Evolutionary conservation across 2,888 invertebrate genomes (phyloP), one percentile per base, ranked within the genome.

Genomic region (Latrodectus hesperus): DNA sequence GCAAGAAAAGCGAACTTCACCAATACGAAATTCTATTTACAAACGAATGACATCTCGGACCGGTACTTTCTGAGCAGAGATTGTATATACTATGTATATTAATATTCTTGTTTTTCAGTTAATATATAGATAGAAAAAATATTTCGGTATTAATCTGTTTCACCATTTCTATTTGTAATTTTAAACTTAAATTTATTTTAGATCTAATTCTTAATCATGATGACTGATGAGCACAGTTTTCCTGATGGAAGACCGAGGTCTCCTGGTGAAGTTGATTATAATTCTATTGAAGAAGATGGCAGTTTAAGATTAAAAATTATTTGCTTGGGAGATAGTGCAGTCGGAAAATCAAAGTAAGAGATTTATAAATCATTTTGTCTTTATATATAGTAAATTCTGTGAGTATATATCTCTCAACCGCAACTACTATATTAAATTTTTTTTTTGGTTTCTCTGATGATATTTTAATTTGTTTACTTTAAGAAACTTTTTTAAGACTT

Each of bases 301-400:
- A 87, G 84, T 49, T 84, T 87, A 22, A 71, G 90, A 79, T 92
- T 94, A 38, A 94, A 94, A 92, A 92, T 94, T 60, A 94, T 94
- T 89, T 93, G 94, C 90, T 91, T 94, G 10, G 94, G 94, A 17
- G 94, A 94, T 91, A 94, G 94, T 91, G 94, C 94, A 65, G 94
- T 94, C 65, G 94, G 94, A 70, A 94, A 94, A 91, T 94, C 94
- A 67, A 94, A 94, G 94, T 94, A 92, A 91, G 73, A n/a, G 9
- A n/a, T 64, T 64, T 64, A n/a, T 16, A n/a, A 64, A 1, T 64
- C 16, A 64, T 64, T n/a, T 64, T 64, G 1, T n/a, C 64, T 64
- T 64, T n/a, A 64, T 64, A 64, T 64, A 64, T 38, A 1, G 38
- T 38, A 38, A 38, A 38, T 38, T 38, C 6, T 38, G 38, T 1